These are phyloP conservation scores for Synergus laeviventris DNA, from an alignment of 2,888 invertebrate genomes.

Conservation along the genomic window DNA sequence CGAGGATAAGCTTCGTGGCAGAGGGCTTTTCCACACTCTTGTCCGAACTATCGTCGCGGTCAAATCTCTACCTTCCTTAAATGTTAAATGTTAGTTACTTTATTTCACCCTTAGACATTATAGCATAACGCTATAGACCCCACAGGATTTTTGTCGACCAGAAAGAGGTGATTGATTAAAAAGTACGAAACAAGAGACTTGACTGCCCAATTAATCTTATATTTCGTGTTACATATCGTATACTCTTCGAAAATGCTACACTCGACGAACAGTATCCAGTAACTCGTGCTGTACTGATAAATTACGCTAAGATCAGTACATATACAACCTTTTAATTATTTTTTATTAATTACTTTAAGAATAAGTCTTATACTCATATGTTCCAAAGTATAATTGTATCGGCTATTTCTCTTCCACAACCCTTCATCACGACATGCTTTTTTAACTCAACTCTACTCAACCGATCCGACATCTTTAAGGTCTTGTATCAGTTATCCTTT, in stretches of 20 bases:
- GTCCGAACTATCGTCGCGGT: too few relatives aligned
- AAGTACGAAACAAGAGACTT: constrained; percentile 19
- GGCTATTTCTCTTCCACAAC: constrained; percentile 31
- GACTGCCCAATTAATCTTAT: constrained; percentile 61
- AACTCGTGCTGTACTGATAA: constrained; percentile 51
- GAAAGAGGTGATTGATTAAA: constrained; percentile 28
- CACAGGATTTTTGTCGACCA: neutral
- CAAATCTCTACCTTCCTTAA: too few relatives aligned
- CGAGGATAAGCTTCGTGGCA: too few relatives aligned
- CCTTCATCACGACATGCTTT: constrained; percentile 24
- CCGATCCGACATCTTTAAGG: neutral
- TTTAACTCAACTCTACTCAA: neutral
- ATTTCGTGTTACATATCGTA: constrained; percentile 56
- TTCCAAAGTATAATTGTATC: constrained; percentile 32
- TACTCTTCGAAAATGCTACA: constrained; percentile 51
- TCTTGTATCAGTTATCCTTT: too few relatives aligned
- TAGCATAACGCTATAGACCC: too few relatives aligned
- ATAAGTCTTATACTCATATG: constrained; percentile 50
- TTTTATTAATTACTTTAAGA: constrained; percentile 43
- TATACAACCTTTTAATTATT: constrained; percentile 54
- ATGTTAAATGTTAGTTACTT: too few relatives aligned
- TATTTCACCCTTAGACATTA: too few relatives aligned
- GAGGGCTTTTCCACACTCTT: too few relatives aligned
- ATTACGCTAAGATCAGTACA: constrained; percentile 46
- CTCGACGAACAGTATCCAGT: constrained; percentile 54